These are phyloP conservation scores for Eilema griseolum DNA, from an alignment of 2,888 invertebrate species.

Conservation along the genomic window DNA sequence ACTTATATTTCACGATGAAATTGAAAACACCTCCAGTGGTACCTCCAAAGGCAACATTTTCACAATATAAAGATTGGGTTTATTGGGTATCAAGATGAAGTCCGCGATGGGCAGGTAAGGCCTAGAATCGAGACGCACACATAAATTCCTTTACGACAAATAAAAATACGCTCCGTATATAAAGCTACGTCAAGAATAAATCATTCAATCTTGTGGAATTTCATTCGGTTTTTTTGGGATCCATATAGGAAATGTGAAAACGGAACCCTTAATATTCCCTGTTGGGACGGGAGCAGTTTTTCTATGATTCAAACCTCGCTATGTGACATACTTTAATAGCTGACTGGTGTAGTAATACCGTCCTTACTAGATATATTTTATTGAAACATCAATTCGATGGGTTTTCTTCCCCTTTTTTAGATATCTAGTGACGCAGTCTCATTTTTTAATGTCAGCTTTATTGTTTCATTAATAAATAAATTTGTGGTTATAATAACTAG, in stretches of 20 bases:
- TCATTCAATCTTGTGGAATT: slow-evolving; percentile 77
- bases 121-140: slow-evolving; percentile 63
- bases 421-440: not conserved
- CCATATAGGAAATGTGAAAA: slow-evolving; percentile 36
- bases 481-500: not conserved
- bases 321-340: slow-evolving; percentile 13
- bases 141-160: slow-evolving; percentile 83
- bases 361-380: slow-evolving; percentile 19
- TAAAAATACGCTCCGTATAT: slow-evolving; percentile 74
- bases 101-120: slow-evolving; percentile 63
- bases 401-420: not conserved
- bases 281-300: slow-evolving; percentile 29
- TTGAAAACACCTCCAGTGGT: slow-evolving; percentile 75
- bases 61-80: slow-evolving; percentile 81
- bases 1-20: slow-evolving; percentile 77
- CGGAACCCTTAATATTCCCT: slow-evolving; percentile 41
- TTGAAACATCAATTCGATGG: slow-evolving; percentile 28
- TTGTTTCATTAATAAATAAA: not conserved
- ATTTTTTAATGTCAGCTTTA: not conserved
- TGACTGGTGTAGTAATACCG: slow-evolving; percentile 10
- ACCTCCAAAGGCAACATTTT: slow-evolving; percentile 71
- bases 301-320: slow-evolving; percentile 20
- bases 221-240: slow-evolving; percentile 47
- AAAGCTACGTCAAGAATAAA: slow-evolving; percentile 70
- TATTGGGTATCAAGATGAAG: slow-evolving; percentile 71